These are phyloP conservation scores for Geophilus truncorum DNA, from an alignment of 2,888 invertebrate species.

Conservation along the genomic window DNA sequence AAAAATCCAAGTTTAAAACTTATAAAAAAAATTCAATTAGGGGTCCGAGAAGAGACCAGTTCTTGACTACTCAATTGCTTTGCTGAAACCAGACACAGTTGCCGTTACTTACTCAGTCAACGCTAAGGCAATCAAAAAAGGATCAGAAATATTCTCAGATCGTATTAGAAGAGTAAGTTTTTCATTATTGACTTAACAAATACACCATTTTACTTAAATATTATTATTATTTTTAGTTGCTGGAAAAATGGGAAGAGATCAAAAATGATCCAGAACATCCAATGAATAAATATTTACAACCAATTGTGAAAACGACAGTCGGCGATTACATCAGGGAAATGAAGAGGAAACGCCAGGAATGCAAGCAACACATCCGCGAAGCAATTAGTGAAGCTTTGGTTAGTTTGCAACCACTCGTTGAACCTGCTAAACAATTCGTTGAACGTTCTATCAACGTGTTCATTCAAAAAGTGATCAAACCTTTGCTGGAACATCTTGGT, in stretches of 20 bases:
- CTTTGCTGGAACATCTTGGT: background rate
- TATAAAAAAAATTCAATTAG: background rate
- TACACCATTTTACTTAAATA: background rate
- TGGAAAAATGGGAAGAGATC: background rate
- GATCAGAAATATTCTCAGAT: background rate
- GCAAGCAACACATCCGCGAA: background rate
- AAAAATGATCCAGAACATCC: constrained; percentile 28
- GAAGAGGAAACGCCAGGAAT: background rate
- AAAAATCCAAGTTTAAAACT: too few species aligned
- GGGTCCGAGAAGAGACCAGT: background rate
- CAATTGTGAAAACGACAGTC: constrained; percentile 27
- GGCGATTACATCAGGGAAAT: background rate
- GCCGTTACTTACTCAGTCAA: background rate
- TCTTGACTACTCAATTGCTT: background rate
- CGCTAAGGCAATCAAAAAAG: background rate
- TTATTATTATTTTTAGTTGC: background rate
- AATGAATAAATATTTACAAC: constrained; percentile 20
- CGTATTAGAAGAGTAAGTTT: background rate
- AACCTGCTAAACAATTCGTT: background rate
- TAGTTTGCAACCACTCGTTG: constrained; percentile 12
- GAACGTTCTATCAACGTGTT: background rate
- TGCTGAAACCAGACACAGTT: background rate
- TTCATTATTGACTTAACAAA: background rate
- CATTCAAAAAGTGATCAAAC: background rate
- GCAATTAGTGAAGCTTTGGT: background rate